Conservation (phyloP, 2,797 vertebrate genomes). For the Sylvilagus floridanus region DNA sequence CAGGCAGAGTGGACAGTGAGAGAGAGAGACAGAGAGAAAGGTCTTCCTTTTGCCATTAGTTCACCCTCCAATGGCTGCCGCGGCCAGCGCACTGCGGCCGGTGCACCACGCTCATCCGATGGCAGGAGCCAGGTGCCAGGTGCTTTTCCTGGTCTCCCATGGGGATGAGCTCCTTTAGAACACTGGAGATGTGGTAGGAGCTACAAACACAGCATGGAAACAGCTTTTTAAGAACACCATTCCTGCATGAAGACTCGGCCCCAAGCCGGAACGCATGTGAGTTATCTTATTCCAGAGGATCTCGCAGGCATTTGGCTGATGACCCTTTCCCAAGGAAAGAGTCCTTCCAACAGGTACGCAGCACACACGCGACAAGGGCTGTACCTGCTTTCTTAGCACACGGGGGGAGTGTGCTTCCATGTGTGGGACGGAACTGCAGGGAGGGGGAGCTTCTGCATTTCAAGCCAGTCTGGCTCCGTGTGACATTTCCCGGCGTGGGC, state of each 20-base stretch:
- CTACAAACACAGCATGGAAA: slow-evolving; percentile 7
- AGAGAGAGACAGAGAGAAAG: too few relatives aligned
- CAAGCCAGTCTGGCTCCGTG: slow-evolving; percentile 16
- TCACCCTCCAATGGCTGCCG: too few relatives aligned
- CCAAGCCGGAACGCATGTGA: neutral
- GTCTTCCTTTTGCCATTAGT: too few relatives aligned
- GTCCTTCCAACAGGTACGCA: neutral
- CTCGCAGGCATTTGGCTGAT: slow-evolving; percentile 1
- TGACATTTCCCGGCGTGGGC: slow-evolving; percentile 69
- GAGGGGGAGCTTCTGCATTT: slow-evolving; percentile 6
- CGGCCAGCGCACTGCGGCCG: too few relatives aligned
- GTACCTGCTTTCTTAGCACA: slow-evolving; percentile 16
- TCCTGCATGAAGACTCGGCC: neutral
- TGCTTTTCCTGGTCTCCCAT: too few relatives aligned
- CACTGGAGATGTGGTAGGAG: neutral
- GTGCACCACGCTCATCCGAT: too few relatives aligned
- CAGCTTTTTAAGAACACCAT: neutral
- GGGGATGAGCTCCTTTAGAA: neutral
- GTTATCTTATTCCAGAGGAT: slow-evolving; percentile 8
- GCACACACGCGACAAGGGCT: neutral
- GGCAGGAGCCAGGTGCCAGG: too few relatives aligned
- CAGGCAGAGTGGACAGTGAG: too few relatives aligned
- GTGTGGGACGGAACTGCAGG: slow-evolving; percentile 17
- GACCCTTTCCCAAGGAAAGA: neutral
- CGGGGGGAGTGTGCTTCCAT: neutral